These are phyloP conservation scores for Gallirallus australis DNA, from an alignment of 2,797 vertebrate species.

Conservation along the genomic window DNA sequence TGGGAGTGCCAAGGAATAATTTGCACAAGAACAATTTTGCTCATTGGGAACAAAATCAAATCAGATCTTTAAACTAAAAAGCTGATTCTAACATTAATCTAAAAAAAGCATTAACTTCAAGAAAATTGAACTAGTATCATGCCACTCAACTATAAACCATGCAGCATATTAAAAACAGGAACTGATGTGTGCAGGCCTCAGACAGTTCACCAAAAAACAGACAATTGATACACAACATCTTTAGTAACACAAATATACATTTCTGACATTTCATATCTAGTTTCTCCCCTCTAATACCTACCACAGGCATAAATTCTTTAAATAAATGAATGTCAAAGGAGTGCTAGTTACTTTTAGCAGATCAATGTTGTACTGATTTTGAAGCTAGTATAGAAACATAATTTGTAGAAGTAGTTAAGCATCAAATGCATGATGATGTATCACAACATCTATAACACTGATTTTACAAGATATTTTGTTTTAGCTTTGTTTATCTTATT, in stretches of 20 bases:
- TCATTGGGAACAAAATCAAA: neutral
- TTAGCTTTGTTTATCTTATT: slow-evolving; percentile 21
- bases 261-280: neutral
- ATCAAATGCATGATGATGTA: slow-evolving; percentile 41
- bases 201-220: neutral
- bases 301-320: neutral
- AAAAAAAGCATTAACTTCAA: neutral
- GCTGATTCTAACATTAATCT: neutral
- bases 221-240: neutral
- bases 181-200: neutral
- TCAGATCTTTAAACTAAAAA: neutral
- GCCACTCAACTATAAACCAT: neutral
- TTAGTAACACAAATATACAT: neutral
- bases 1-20: neutral
- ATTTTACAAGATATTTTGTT: neutral
- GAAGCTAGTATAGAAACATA: slow-evolving; percentile 15
- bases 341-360: neutral
- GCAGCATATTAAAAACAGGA: fast-evolving
- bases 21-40: neutral
- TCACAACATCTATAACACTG: neutral
- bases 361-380: neutral
- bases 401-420: slow-evolving; percentile 46
- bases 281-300: neutral
- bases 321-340: neutral
- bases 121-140: neutral